Evolutionary conservation across 2,797 vertebrate genomes (phyloP).

Genomic region (Glyptemys insculpta): DNA sequence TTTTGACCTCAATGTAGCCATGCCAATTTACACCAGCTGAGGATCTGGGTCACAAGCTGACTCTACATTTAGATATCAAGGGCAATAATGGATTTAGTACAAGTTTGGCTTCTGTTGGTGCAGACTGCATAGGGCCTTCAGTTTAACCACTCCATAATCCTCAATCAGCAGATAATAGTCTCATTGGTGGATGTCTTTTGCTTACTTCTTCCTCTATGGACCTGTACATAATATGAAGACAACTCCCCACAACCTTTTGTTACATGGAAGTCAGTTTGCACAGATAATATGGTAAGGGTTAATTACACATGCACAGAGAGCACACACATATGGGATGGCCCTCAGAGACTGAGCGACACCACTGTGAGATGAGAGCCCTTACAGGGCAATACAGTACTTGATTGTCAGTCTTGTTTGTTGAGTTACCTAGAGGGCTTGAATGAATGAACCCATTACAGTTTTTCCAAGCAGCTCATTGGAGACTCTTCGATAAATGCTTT

Average conservation of each 20-base stretch:
- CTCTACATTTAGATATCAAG: background rate
- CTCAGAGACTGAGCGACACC: background rate
- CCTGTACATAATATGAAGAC: constrained; percentile 27
- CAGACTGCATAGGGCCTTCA: background rate
- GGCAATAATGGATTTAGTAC: constrained; percentile 34
- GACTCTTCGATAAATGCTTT: background rate
- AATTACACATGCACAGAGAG: background rate
- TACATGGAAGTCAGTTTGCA: background rate
- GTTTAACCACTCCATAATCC: constrained; percentile 29
- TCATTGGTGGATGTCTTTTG: background rate
- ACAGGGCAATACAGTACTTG: background rate
- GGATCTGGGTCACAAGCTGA: constrained; percentile 11
- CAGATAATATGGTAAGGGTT: background rate
- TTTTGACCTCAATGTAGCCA: background rate
- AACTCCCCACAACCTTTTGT: constrained; percentile 1
- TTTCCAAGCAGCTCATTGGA: background rate
- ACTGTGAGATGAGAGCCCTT: background rate
- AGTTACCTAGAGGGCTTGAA: background rate
- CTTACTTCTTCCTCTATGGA: constrained; percentile 27
- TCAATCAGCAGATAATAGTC: background rate
- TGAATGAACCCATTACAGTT: background rate
- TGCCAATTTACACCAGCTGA: background rate
- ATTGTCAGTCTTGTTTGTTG: background rate
- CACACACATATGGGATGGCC: background rate
- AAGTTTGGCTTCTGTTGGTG: background rate